Percentiles rank a stretch among this genome's conserved stretches.
Evolutionary conservation across 1,140 invertebrate species (phyloP).

Genomic region (Orussus abietinus): DNA sequence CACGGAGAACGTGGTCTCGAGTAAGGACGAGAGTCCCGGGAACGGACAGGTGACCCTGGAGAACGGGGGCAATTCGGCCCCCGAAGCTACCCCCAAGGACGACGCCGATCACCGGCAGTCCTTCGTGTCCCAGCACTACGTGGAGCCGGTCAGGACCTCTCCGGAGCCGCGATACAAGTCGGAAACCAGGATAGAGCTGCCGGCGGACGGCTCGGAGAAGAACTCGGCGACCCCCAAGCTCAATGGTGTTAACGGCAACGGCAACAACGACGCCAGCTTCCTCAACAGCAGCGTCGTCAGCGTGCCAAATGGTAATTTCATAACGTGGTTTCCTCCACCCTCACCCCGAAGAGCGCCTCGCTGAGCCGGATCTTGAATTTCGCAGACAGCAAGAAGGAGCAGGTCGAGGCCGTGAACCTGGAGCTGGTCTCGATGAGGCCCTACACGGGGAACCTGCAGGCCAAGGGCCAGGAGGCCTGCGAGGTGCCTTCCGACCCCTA

Average conservation of each 20-base stretch:
- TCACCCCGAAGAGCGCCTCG: no score
- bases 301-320: conserved; percentile 38
- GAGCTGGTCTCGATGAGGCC: conserved; percentile 76
- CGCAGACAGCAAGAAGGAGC: conserved; percentile 46
- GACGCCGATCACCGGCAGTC: conserved; percentile 41
- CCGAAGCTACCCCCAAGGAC: conserved; percentile 23
- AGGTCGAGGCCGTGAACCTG: conserved; percentile 72
- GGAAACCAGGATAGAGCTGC: conserved; percentile 46
- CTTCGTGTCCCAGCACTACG: conserved; percentile 44
- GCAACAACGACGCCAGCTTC: conserved; percentile 49
- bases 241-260: conserved; percentile 45
- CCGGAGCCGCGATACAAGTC: conserved; percentile 37
- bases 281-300: conserved; percentile 46
- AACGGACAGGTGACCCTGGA: conserved; percentile 13
- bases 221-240: conserved; percentile 32
- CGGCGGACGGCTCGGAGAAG: conserved; percentile 33
- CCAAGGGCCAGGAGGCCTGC: conserved; percentile 69
- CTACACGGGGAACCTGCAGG: conserved; percentile 60
- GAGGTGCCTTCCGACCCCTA: conserved; percentile 64
- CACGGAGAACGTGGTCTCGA: conserved; percentile 16
- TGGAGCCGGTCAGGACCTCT: conserved; percentile 35
- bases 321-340: no score
- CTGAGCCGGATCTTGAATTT: conserved; percentile 11
- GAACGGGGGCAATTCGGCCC: conserved; percentile 20
- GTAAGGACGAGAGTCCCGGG: conserved; percentile 17